Conservation (phyloP, 2,113 vertebrate genomes). For the Colinus virginianus region DNA sequence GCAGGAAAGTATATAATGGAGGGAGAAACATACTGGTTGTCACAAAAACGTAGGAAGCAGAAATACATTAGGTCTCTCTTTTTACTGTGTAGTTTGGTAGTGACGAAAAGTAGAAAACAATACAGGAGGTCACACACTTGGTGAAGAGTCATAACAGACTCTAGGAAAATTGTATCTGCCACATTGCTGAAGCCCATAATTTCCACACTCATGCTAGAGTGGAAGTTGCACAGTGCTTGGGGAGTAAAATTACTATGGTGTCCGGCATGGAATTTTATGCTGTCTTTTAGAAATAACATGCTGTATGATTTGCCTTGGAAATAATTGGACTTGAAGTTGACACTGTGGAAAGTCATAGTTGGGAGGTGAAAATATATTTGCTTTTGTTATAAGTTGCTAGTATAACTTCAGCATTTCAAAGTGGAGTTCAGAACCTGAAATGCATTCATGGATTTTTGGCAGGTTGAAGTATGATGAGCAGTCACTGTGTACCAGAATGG, state of each 20-base stretch:
- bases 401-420: neutral
- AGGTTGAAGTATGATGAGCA: neutral
- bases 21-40: neutral
- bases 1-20: neutral
- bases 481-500: neutral
- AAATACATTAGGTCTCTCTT: neutral
- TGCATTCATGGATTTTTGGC: neutral
- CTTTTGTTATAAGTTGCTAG: neutral
- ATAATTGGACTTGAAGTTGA: neutral
- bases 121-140: neutral
- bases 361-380: neutral
- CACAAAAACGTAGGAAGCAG: neutral
- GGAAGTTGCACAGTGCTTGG: neutral
- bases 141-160: neutral
- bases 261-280: neutral
- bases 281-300: fast-evolving
- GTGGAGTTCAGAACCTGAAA: neutral
- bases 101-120: neutral
- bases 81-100: neutral
- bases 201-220: neutral
- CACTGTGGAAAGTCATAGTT: fast-evolving
- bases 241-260: neutral
- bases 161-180: neutral
- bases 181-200: neutral
- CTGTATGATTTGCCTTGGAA: neutral